Evolutionary conservation across 2,888 invertebrate species (phyloP).

Genomic region (Alentia gelatinosa): DNA sequence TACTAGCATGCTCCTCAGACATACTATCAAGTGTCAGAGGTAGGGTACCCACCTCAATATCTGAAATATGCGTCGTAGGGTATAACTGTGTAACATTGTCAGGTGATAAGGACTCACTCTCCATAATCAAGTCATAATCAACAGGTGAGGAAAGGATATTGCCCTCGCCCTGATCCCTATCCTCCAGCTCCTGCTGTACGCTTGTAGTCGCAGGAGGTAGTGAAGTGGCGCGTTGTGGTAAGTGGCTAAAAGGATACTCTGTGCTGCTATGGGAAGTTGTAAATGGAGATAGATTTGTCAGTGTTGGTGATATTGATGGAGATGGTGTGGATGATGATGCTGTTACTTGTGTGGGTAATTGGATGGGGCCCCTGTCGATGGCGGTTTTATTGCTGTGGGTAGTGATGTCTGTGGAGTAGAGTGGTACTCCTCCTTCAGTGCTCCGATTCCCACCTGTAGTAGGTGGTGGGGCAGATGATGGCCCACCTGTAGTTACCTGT

Average conservation of each 20-base stretch:
- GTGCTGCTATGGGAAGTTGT: too few species aligned
- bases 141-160: too few species aligned
- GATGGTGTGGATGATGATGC: not conserved
- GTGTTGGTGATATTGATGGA: not conserved
- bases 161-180: not conserved
- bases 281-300: not conserved
- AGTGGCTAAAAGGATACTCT: too few species aligned
- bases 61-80: too few species aligned
- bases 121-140: too few species aligned
- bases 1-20: too few species aligned
- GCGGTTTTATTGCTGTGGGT: not conserved
- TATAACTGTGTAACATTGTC: too few species aligned
- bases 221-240: not conserved
- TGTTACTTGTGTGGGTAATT: not conserved
- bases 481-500: not conserved
- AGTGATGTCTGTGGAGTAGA: not conserved
- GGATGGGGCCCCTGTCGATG: not conserved
- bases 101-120: too few species aligned
- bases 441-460: not conserved
- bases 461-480: not conserved
- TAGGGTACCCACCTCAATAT: too few species aligned
- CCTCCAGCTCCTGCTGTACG: not conserved
- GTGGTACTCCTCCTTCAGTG: not conserved
- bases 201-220: not conserved
- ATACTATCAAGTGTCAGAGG: too few species aligned